Base-by-base conservation (phyloP, 1,140 invertebrate species). In the Radopholus similis region DNA sequence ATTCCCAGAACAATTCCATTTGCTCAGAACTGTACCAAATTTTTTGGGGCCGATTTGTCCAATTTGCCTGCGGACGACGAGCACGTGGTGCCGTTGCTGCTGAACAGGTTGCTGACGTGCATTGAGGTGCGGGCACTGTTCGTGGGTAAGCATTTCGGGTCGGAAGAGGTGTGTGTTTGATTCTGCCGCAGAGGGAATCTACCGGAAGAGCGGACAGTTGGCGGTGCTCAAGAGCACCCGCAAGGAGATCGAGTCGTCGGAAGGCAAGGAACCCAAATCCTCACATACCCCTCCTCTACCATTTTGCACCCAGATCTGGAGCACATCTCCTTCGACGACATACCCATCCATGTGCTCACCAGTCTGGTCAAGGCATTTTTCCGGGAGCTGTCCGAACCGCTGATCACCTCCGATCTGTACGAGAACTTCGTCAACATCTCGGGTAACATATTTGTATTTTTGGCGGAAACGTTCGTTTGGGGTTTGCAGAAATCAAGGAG, bases 51-150 rank as follows among this genome's bases (percentile, higher is more conserved):
- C 18, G 89, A 89, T 6, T 82, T 93, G 18, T 86, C 88, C 64
- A 62, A 62, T 62, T 77, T 91, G 11, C 76, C 88, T 32, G 70
- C 72, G 2, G 88, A 89, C n/a, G 89, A 91, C 64, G 87, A 87
- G 3, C 89, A 89, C 72, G 40, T 57, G n/a, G 83, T 95, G 56
- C 93, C 93, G 0, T 78, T 89, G 3, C 88, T 95, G 3, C 88
- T 95, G 5, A 92, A 95, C 75, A 86, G 89, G 55, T 85, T 97
- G 2, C 90, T 97, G 49, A 89, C 89, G 6, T 40, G 44, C 4
- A 93, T 97, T 75, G 93, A 97, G 84, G 88, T 93, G 83, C 88
- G 90, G 71, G 92, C 92, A 4, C 84, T 96, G 4, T 95, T 93
- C 81, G 90, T 90, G 0, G n/a, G n/a, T n/a, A n/a, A n/a, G n/a